Base-by-base conservation (phyloP, 2,888 invertebrate genomes). In the Acrobasis repandana region DNA sequence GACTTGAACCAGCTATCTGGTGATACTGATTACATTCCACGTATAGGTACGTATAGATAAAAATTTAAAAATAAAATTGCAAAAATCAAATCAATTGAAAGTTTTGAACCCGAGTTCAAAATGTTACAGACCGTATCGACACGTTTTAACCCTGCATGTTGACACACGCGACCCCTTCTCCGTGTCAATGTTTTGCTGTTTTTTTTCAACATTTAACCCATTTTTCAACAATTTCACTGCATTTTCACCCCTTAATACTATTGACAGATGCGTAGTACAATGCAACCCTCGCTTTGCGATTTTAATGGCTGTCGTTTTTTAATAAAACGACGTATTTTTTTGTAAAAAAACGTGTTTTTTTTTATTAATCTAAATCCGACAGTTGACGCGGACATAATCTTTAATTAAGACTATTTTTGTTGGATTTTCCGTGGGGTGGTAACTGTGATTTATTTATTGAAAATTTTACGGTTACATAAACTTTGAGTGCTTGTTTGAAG, bases 311-410 rank as follows among this genome's bases (percentile, higher is more conserved):
- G 89, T 90, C 87, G 82, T 74, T 73, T 80, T 85, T 84, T 75
- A 72, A 70, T 71, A 75, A 85, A 87, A 72, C 64, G 67, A 61
- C 74, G 66, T 67, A 78, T 83, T 88, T 84, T 83, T 80, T 78
- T 62, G 61, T 63, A 67, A 67, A 65, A 67, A 65, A 64, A 63
- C 56, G 63, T 61, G 61, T 65, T 75, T 82, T 83, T 87, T 86
- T 84, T 81, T 79, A 71, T 79, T 77, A 84, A 82, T 86, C 83
- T 78, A 90, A 90, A 92, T 89, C 90, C 77, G 91, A 90, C 91
- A 90, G 88, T 90, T 92, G 91, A 92, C 91, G 91, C 91, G 90
- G 73, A 91, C 76, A 86, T 91, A 92, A 92, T 92, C 90, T 89
- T 89, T 88, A 91, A 92, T 90, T 90, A 90, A 88, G 86, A 87